Evolutionary conservation across 2,888 invertebrate genomes (phyloP).

Genomic region (Eurytoma californica): DNA sequence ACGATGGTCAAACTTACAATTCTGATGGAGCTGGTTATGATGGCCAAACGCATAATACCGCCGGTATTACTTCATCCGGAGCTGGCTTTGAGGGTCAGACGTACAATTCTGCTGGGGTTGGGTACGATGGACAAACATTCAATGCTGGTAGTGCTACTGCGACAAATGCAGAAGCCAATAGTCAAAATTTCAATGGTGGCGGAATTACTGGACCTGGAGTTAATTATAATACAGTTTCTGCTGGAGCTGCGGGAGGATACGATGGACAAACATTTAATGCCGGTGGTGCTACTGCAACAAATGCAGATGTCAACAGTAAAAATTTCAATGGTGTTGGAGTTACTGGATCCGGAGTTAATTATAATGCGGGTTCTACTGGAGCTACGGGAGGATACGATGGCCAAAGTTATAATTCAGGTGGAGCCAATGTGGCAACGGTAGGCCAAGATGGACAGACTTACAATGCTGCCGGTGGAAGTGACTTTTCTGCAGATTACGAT

Average conservation of each 20-base stretch:
- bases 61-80: neutral
- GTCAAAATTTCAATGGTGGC: too few species aligned
- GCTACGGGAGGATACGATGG: neutral
- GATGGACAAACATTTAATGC: neutral
- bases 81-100: constrained; percentile 5
- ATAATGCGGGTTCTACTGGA: neutral
- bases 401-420: constrained; percentile 3
- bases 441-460: constrained; percentile 22
- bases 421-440: neutral
- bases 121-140: constrained; percentile 9
- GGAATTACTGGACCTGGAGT: too few species aligned
- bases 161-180: too few species aligned
- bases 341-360: neutral
- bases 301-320: constrained; percentile 5
- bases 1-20: constrained; percentile 27
- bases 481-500: neutral
- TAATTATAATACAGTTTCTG: too few species aligned
- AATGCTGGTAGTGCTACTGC: neutral
- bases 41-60: constrained; percentile 4
- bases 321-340: neutral
- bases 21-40: constrained; percentile 11
- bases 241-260: neutral
- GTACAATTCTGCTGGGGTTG: neutral
- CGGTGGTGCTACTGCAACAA: neutral
- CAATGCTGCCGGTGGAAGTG: neutral